A percentile compares a stretch with the other conserved stretches of the same genome.
These are phyloP conservation scores for pig (Sus scrofa) DNA, from an alignment of 2,113 vertebrate species.

Conservation along the genomic window DNA sequence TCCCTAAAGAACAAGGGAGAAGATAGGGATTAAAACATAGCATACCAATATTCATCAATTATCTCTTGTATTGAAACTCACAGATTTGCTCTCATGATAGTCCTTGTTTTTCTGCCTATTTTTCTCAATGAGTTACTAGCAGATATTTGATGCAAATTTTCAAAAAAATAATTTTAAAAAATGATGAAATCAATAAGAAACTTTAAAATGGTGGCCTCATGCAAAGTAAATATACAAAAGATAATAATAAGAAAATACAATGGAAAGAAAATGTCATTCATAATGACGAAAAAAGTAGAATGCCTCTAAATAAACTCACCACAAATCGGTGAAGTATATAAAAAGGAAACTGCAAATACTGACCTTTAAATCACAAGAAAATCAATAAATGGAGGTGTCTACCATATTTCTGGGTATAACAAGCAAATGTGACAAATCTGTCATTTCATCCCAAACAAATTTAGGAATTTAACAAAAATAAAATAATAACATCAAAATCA, in stretches of 20 bases:
- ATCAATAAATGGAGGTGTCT: background rate
- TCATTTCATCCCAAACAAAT: background rate
- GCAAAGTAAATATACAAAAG: background rate
- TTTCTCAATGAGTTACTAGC: background rate
- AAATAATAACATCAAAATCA: background rate
- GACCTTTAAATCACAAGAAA: background rate
- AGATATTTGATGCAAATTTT: background rate
- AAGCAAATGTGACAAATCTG: background rate
- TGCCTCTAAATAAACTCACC: background rate
- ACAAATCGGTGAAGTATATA: background rate
- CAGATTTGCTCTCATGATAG: background rate
- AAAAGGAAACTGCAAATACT: background rate
- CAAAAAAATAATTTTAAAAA: constrained; percentile 24
- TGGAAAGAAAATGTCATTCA: background rate
- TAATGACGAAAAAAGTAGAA: background rate
- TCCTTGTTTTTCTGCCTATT: background rate
- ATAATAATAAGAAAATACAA: background rate
- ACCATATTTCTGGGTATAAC: background rate
- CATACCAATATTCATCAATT: background rate
- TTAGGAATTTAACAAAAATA: background rate
- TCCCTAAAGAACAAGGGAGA: background rate
- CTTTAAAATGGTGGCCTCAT: background rate
- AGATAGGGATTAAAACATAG: background rate
- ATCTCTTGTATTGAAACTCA: background rate
- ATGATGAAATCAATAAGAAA: background rate